These are phyloP conservation scores for Eretmochelys imbricata DNA, from an alignment of 2,113 vertebrate genomes.

Conservation along the genomic window DNA sequence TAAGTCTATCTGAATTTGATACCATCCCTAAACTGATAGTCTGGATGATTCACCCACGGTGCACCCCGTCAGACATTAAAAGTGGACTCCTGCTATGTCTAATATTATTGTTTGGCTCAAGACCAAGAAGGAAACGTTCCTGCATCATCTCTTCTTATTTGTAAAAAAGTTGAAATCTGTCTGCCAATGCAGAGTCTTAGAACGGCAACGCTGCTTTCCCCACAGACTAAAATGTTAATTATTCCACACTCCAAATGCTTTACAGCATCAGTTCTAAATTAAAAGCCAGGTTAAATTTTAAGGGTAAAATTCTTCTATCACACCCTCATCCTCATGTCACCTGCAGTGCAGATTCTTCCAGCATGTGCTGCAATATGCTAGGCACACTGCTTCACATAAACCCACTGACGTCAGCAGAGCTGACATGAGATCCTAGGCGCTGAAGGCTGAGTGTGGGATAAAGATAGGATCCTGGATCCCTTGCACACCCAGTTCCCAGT, in stretches of 20 bases:
- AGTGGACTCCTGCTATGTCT: conserved; percentile 38
- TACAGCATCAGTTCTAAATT: neutral
- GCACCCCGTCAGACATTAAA: conserved; percentile 4
- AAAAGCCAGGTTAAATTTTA: neutral
- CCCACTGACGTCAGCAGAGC: too few relatives aligned
- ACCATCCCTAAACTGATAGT: neutral
- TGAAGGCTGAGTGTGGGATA: neutral
- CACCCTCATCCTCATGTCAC: neutral
- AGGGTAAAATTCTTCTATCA: neutral
- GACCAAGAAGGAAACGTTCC: conserved; percentile 42
- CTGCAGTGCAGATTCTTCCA: neutral
- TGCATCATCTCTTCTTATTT: conserved; percentile 6
- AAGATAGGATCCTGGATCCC: neutral
- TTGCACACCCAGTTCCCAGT: accelerated
- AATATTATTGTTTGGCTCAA: conserved; percentile 50
- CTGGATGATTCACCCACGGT: conserved; percentile 10
- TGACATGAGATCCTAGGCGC: neutral
- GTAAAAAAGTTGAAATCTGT: neutral
- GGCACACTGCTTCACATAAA: neutral
- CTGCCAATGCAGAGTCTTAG: neutral
- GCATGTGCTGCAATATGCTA: neutral
- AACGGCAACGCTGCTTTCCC: neutral
- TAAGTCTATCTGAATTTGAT: neutral
- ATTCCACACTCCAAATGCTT: accelerated
- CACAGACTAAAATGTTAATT: neutral